Conservation (phyloP, 1,140 invertebrate genomes). For the Scaptomyza graminum region DNA sequence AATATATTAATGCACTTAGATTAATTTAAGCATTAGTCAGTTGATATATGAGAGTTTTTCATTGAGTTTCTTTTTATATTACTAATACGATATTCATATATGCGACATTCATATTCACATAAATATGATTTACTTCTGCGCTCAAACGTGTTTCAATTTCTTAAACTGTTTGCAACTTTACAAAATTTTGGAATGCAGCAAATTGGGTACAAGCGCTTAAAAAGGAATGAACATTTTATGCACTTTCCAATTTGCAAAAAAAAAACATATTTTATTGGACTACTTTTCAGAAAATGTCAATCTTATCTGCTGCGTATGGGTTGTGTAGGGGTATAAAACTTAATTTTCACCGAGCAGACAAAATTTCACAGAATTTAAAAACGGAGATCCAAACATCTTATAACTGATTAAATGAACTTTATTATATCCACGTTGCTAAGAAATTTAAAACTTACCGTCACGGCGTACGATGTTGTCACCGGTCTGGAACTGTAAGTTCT, state of each 20-base stretch:
- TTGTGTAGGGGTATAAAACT: neutral
- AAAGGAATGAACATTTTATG: conserved; percentile 33
- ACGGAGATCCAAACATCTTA: conserved; percentile 59
- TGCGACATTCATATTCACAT: conserved; percentile 43
- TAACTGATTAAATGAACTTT: neutral
- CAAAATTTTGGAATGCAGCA: conserved; percentile 58
- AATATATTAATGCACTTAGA: conserved; percentile 22
- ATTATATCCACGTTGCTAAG: conserved; percentile 15
- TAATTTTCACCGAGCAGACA: conserved; percentile 41
- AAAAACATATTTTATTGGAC: conserved; percentile 16
- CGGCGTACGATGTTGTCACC: conserved; percentile 89
- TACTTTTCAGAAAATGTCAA: conserved; percentile 53
- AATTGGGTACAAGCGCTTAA: conserved; percentile 66
- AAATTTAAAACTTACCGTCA: conserved; percentile 88
- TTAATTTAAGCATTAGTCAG: conserved; percentile 7
- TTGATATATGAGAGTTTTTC: neutral
- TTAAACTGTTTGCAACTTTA: conserved; percentile 55
- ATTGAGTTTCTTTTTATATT: conserved; percentile 24
- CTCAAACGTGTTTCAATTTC: conserved; percentile 84
- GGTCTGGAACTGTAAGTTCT: conserved; percentile 90
- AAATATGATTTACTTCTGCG: conserved; percentile 51
- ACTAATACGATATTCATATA: conserved; percentile 75
- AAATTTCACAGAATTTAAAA: conserved; percentile 68
- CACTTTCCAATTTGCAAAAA: no score
- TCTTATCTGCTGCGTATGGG: conserved; percentile 46